These are phyloP conservation scores for Heliornis fulica DNA, from an alignment of 2,113 vertebrate species.

Conservation along the genomic window DNA sequence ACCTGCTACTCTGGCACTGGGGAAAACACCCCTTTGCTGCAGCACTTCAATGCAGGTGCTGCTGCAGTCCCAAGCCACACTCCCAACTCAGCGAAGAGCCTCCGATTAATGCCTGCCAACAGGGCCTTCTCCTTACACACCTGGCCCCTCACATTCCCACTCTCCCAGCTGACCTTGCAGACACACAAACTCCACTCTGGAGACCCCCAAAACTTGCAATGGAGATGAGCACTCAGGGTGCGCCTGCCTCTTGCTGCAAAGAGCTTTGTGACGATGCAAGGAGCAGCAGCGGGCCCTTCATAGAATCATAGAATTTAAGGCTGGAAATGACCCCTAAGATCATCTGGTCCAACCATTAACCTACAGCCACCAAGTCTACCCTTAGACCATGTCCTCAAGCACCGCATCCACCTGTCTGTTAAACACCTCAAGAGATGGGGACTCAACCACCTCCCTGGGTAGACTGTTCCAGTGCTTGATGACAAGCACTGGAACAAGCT, in stretches of 20 bases:
- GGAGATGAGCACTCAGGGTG: not conserved
- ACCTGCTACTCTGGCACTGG: not conserved
- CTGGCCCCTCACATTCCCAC: not conserved
- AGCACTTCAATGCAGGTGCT: not conserved
- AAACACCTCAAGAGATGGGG: too few species aligned
- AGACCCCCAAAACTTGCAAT: not conserved
- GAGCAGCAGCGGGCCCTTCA: not conserved
- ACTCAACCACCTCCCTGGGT: too few species aligned
- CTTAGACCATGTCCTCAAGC: too few species aligned
- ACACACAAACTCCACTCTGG: not conserved
- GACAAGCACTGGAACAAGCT: too few species aligned
- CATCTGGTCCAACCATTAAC: too few species aligned
- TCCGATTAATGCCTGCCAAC: not conserved
- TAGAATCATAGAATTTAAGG: too few species aligned
- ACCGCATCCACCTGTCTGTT: too few species aligned
- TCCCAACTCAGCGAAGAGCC: not conserved
- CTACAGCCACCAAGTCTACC: too few species aligned
- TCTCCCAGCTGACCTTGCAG: not conserved
- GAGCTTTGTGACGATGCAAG: not conserved
- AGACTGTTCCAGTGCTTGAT: too few species aligned
- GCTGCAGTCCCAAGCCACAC: too few species aligned
- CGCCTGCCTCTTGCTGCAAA: not conserved
- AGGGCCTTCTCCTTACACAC: not conserved
- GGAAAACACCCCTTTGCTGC: not conserved
- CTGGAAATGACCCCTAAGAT: too few species aligned